Conservation (phyloP, 1,140 invertebrate genomes). For the Meloidogyne hapla region DNA sequence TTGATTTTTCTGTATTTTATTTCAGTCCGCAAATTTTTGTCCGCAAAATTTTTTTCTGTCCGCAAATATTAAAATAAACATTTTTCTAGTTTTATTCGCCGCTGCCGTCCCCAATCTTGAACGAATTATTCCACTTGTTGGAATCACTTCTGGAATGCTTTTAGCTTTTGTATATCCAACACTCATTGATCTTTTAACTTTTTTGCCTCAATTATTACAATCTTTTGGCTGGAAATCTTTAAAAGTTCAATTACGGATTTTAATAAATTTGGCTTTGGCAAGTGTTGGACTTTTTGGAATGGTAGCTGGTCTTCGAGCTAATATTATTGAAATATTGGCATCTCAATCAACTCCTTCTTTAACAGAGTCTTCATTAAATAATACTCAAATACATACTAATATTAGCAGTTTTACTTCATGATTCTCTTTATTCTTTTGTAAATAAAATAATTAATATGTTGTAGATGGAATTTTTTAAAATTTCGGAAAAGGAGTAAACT, state of each 20-base stretch:
- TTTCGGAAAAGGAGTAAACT: too few species aligned
- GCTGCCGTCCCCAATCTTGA: constrained; percentile 52
- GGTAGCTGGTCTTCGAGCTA: constrained; percentile 56
- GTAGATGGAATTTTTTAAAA: too few species aligned
- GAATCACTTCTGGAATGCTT: constrained; percentile 53
- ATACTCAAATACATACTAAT: not conserved
- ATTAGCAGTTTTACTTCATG: not conserved
- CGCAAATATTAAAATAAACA: not conserved
- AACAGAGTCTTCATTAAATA: not conserved
- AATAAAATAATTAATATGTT: not conserved
- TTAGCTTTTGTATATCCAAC: constrained; percentile 55
- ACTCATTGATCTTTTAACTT: constrained; percentile 50
- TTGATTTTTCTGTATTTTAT: too few species aligned
- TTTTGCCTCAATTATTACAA: constrained; percentile 30
- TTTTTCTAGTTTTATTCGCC: constrained; percentile 44
- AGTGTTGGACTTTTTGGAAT: constrained; percentile 55
- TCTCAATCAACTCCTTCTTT: not conserved
- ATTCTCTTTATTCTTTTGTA: not conserved
- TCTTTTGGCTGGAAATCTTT: not conserved
- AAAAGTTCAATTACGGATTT: not conserved
- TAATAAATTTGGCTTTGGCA: constrained; percentile 40
- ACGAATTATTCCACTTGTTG: constrained; percentile 54
- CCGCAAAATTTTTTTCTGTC: too few species aligned
- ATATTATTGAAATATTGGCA: constrained; percentile 37
- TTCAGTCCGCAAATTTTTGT: too few species aligned